phyloP scores from a whole-genome alignment of 2,888 invertebrate species.

The Hyppa rectilinea region DNA sequence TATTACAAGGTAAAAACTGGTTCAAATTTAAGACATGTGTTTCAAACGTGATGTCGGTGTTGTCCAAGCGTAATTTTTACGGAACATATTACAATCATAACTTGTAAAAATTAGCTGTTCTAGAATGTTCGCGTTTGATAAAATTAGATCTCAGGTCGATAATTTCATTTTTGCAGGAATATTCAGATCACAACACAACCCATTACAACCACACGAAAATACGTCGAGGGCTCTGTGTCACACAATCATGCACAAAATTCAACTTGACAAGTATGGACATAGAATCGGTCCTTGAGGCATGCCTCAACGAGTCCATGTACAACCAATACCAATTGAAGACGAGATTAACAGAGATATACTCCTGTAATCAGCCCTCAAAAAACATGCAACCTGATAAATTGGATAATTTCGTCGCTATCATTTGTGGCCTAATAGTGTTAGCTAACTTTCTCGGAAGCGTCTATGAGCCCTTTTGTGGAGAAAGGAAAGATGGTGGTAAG shows the following conservation, averaged over 20 bases:
- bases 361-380: slow-evolving; percentile 22
- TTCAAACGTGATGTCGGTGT: no score
- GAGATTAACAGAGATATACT: not conserved
- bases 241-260: slow-evolving; percentile 71
- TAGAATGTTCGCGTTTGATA: no score
- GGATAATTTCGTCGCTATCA: slow-evolving; percentile 26
- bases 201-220: slow-evolving; percentile 83
- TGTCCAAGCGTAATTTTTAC: no score
- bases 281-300: slow-evolving; percentile 13
- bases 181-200: slow-evolving; percentile 77
- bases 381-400: slow-evolving; percentile 31
- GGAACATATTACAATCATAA: no score
- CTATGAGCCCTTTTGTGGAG: slow-evolving; percentile 12
- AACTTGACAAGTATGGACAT: not conserved
- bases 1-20: no score
- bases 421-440: slow-evolving; percentile 29
- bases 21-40: no score
- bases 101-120: no score
- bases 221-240: slow-evolving; percentile 80
- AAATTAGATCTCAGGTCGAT: not conserved
- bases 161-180: slow-evolving; percentile 73
- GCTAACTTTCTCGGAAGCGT: slow-evolving; percentile 42
- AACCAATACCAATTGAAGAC: slow-evolving; percentile 24
- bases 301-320: slow-evolving; percentile 17
- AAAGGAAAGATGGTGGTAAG: slow-evolving; percentile 10